phyloP scores from a whole-genome alignment of 2,888 invertebrate genomes.

The Chironomus riparius region DNA sequence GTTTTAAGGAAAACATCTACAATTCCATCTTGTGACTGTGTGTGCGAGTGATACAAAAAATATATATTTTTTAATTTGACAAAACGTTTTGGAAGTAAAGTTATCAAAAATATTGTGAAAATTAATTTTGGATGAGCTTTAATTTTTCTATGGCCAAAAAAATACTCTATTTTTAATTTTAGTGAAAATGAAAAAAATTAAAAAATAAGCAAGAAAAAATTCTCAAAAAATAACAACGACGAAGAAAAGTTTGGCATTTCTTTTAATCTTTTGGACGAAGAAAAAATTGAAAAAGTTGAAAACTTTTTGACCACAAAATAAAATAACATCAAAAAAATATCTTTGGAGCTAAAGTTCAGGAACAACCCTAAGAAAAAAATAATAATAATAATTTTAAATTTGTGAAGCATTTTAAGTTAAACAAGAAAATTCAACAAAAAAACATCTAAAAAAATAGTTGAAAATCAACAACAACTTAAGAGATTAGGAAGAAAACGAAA shows the following conservation, averaged over 20 bases:
- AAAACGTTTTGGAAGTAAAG: not conserved
- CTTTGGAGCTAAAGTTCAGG: not conserved
- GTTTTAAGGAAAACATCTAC: not conserved
- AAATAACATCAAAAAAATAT: not conserved
- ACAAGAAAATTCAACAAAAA: not conserved
- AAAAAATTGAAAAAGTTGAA: conserved; percentile 1
- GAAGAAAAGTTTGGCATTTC: conserved; percentile 9
- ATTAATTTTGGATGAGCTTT: not conserved
- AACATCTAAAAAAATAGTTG: not conserved
- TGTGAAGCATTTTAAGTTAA: too few species aligned
- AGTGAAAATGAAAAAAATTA: not conserved
- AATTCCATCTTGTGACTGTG: not conserved
- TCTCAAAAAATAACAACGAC: conserved; percentile 2
- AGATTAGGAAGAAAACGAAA: not conserved
- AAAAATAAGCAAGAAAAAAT: not conserved
- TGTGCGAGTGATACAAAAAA: not conserved
- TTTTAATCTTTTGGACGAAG: not conserved
- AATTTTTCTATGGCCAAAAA: not conserved
- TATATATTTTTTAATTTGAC: not conserved
- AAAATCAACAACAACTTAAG: not conserved
- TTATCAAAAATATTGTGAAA: not conserved
- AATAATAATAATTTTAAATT: not conserved
- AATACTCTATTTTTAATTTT: not conserved
- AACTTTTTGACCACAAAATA: not conserved
- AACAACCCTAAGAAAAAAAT: not conserved